Conservation (phyloP, 1,140 invertebrate genomes). For the Saccostrea echinata region DNA sequence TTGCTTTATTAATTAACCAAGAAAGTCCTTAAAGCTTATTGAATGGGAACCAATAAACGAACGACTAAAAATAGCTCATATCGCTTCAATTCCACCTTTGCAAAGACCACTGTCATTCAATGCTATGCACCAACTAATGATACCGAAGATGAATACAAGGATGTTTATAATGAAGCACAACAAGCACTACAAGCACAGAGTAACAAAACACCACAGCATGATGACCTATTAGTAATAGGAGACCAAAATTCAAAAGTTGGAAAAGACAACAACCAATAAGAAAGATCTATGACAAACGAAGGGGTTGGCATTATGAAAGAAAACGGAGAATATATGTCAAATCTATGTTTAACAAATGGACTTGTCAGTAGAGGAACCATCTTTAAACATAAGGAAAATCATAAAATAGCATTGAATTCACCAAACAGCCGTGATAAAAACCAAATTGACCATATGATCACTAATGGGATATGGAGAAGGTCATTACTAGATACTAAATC, state of each 20-base stretch:
- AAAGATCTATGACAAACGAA: slow-evolving; percentile 53
- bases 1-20: too few relatives aligned
- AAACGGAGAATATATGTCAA: slow-evolving; percentile 52
- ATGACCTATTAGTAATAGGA: neutral
- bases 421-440: too few relatives aligned
- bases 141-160: slow-evolving; percentile 29
- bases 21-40: too few relatives aligned
- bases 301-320: slow-evolving; percentile 30
- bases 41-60: too few relatives aligned
- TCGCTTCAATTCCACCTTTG: too few relatives aligned
- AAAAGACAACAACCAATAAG: slow-evolving; percentile 46
- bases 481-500: too few relatives aligned
- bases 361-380: slow-evolving; percentile 59
- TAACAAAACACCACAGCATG: slow-evolving; percentile 21
- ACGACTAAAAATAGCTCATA: too few relatives aligned
- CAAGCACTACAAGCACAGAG: slow-evolving; percentile 41
- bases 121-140: slow-evolving; percentile 41
- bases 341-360: slow-evolving; percentile 55
- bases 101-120: slow-evolving; percentile 36
- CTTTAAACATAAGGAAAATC: slow-evolving; percentile 61
- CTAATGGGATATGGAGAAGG: too few relatives aligned
- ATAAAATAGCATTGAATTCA: slow-evolving; percentile 54
- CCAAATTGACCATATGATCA: too few relatives aligned
- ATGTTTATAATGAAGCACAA: slow-evolving; percentile 22
- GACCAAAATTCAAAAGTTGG: slow-evolving; percentile 20